Base-by-base conservation (phyloP, 2,113 vertebrate species). In the Boulengeromyrus knoepffleri region DNA sequence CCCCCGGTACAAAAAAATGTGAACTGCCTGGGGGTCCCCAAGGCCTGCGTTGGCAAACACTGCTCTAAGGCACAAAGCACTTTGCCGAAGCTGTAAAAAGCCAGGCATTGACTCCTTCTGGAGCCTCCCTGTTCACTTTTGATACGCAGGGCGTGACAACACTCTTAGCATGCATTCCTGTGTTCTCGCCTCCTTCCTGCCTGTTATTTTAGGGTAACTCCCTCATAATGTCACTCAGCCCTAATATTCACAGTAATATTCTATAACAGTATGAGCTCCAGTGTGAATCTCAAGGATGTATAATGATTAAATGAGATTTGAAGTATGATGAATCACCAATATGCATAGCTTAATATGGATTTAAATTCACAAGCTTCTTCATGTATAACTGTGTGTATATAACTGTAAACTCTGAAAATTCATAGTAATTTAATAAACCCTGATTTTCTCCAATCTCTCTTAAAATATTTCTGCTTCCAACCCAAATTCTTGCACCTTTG, bases 341-440 rank as follows among this genome's bases (percentile, higher is more conserved):
- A 87, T 74, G 9, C 74, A 74, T 70, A 86, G 19, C 49, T 39
- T 13, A 88, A 85, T 56, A 31, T 70, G n/a, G 62, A 70, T 70
- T 70, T 31, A 31, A 70, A 70, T 70, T 70, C 10, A 31, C 62
- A 70, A 70, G 27, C 62, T 70, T 66, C 58, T n/a, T 45, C 39
- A 36, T 87, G 42, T 90, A 90, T 70, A 49, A 58, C 89, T 50
- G 27, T 90, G n/a, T 90, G 89, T 90, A 90, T 49, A 90, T 90
- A 90, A 87, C 77, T 66, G 50, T 56, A 58, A 89, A 80, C 49
- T 89, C 53, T 85, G 9, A 83, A 85, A 84, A 58, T 24, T 84
- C 77, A 89, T 89, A 39, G 52, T 13, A 45, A 87, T 74, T 87
- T 87, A 90, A 90, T 90, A 90, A 90, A 90, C 17, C n/a, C 21